These are phyloP conservation scores for Sorex maritimensis DNA, from an alignment of 2,797 vertebrate genomes.

Conservation along the genomic window DNA sequence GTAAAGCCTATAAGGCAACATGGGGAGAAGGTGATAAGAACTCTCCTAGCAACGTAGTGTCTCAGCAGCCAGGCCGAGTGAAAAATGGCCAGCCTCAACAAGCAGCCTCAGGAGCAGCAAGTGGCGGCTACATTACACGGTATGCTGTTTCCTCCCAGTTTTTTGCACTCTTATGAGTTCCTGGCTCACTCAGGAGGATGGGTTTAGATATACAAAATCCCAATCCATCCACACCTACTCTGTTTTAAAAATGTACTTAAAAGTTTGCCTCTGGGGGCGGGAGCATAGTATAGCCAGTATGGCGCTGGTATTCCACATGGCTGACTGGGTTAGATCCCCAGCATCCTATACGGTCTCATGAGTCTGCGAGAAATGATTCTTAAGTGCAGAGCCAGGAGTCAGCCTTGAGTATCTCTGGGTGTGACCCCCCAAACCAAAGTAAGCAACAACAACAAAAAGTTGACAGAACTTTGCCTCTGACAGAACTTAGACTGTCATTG, in stretches of 20 bases:
- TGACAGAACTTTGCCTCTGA: no score
- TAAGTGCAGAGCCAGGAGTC: no score
- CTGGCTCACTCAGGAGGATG: not conserved
- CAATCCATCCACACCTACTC: constrained; percentile 51
- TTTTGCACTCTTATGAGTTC: constrained; percentile 29
- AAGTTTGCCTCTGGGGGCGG: not conserved
- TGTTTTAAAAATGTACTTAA: constrained; percentile 51
- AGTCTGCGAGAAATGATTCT: no score
- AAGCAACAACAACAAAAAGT: no score
- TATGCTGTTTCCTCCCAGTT: constrained; percentile 77
- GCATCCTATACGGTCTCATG: no score
- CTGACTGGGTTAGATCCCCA: no score
- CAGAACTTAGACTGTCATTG: no score
- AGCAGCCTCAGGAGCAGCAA: constrained; percentile 88
- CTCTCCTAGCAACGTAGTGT: constrained; percentile 90
- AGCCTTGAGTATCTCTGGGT: no score
- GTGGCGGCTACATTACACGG: constrained; percentile 95
- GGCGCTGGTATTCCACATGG: no score
- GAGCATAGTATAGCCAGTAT: no score
- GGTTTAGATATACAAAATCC: not conserved
- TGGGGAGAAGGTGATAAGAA: constrained; percentile 92
- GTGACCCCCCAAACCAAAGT: no score
- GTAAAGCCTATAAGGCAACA: constrained; percentile 94
- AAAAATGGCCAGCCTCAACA: constrained; percentile 91
- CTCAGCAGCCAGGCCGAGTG: constrained; percentile 93